Percentiles rank a stretch among this genome's conserved stretches.
Evolutionary conservation across 2,797 vertebrate genomes (phyloP).

Genomic region (Vultur gryphus): DNA sequence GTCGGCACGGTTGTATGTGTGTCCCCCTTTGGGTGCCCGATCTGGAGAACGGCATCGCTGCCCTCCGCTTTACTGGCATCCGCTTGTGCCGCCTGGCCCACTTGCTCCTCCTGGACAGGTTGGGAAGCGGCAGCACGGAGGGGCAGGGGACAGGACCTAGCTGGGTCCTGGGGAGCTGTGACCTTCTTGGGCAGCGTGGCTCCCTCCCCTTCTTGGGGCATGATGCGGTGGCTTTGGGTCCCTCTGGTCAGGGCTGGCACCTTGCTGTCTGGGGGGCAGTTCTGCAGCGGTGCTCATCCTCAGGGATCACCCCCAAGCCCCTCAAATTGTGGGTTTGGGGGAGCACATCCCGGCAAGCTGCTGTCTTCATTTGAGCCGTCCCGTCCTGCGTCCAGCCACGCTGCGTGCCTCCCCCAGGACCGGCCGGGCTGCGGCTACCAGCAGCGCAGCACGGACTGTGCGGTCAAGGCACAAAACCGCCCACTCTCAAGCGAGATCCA

Average conservation of each 20-base stretch:
- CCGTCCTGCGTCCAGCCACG: neutral
- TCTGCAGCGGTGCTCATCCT: neutral
- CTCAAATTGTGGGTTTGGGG: neutral
- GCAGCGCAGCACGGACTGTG: neutral
- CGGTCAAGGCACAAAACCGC: rapidly evolving
- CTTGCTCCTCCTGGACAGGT: neutral
- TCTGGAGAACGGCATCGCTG: too few relatives aligned
- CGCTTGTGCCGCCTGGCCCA: neutral
- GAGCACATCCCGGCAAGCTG: rapidly evolving
- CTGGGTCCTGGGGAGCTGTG: neutral
- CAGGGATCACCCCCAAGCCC: neutral
- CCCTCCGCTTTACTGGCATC: neutral
- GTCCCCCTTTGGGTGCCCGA: rapidly evolving
- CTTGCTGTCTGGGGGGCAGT: rapidly evolving
- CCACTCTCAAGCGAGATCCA: neutral
- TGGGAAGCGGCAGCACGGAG: neutral
- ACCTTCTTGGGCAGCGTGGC: neutral
- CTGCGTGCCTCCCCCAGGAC: neutral
- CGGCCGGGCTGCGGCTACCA: rapidly evolving
- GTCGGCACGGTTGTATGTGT: rapidly evolving
- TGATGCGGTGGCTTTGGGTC: neutral
- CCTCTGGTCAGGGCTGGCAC: neutral
- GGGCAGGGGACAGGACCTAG: neutral
- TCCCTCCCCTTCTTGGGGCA: neutral
- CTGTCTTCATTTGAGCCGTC: neutral